Base-by-base conservation (phyloP, 2,888 invertebrate species). In the Sinotaia quadrata region DNA sequence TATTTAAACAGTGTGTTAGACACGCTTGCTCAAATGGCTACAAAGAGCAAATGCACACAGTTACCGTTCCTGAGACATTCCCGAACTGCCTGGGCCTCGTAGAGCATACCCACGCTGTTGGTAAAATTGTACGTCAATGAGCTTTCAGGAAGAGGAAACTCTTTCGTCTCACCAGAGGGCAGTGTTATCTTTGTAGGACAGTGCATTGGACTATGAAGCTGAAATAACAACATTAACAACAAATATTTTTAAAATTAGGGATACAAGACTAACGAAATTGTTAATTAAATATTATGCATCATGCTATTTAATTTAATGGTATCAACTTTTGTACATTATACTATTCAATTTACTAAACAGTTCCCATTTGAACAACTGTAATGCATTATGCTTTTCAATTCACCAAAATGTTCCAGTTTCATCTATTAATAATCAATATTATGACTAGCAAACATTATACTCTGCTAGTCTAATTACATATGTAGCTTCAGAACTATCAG, bases 1-100 rank as follows among this genome's bases (percentile, higher is more conserved):
- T 41, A 18, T 41, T n/a, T 41, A 41, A n/a, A 41, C 15, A 3
- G 15, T 41, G 1, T 1, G 41, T 3, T 41, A 21, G 4, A 47
- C 47, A 33, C 29, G 36, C 8, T 59, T 15, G 15, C 18, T 41
- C 5, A 7, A 52, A 21, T 10, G 21, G 33, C 29, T 31, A n/a
- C n/a, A n/a, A n/a, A n/a, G n/a, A n/a, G n/a, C n/a, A n/a, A n/a
- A 52, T 5, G 7, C 15, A 37, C 36, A 33, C 3, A 1, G 31
- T 56, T n/a, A 72, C 72, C 72, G 62, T 68, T 51, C n/a, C 33
- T 34, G 4, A 72, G 72, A 44, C 63, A 67, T 2, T 72, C 67
- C 4, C 72, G 52, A 4, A 72, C 69, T 33, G 52, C 69, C 44
- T 61, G 51, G 7, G 72, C 72, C 34, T 69, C 54, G 49, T 72